Conservation (phyloP, 2,888 invertebrate species). For the Polietes domitor region DNA sequence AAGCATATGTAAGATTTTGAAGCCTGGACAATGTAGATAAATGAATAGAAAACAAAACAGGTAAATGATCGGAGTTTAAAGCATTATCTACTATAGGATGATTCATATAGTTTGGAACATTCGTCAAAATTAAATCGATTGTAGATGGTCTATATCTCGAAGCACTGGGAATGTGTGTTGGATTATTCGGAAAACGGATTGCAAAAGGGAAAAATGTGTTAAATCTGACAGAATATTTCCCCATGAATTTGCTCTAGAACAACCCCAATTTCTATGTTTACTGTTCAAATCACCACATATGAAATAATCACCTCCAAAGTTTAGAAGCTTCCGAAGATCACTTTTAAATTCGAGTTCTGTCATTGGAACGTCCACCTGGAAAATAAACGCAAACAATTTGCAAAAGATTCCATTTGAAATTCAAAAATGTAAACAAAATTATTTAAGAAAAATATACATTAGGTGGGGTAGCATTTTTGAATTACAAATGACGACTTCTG, state of each 20-base stretch:
- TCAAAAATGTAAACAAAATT: too few species aligned
- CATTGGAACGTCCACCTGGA: conserved; percentile 24
- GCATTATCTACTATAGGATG: conserved; percentile 27
- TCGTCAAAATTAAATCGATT: conserved; percentile 46
- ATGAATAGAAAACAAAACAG: conserved; percentile 25
- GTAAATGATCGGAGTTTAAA: conserved; percentile 47
- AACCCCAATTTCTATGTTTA: conserved; percentile 52
- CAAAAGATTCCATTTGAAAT: too few species aligned
- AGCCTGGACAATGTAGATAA: background rate
- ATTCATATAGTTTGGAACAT: conserved; percentile 31
- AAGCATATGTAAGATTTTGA: background rate
- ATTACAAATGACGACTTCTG: too few species aligned
- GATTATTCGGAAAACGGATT: conserved; percentile 22
- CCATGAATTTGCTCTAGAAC: too few species aligned
- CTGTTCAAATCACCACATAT: conserved; percentile 56
- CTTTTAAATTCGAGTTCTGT: conserved; percentile 36
- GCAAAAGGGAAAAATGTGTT: conserved; percentile 21
- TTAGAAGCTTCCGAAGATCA: conserved; percentile 44
- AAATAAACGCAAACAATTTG: conserved; percentile 34
- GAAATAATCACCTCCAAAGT: conserved; percentile 8
- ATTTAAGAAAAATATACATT: too few species aligned
- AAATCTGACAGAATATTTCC: conserved; percentile 49
- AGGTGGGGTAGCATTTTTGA: too few species aligned
- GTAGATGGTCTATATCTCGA: conserved; percentile 22
- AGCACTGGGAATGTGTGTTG: conserved; percentile 47